Base-by-base conservation (phyloP, 2,113 vertebrate species). In the Nesogale talazaci region DNA sequence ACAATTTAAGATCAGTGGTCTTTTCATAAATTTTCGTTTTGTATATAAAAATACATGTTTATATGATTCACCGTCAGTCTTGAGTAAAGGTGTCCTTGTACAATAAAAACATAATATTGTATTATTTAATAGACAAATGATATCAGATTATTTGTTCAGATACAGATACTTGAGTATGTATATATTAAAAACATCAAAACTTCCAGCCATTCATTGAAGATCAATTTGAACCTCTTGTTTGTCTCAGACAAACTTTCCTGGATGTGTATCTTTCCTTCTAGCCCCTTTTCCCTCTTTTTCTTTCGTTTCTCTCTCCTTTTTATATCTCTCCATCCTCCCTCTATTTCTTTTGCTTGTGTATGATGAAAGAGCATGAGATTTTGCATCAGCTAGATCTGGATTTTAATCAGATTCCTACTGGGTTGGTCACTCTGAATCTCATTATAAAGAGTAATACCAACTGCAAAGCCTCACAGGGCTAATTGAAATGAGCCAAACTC, bases 211-310 rank as follows among this genome's bases (percentile, higher is more conserved):
- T 52, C 10, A 52, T 6, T 52, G 46, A 52, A 52, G 2, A 59
- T 69, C 63, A 93, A 52, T 38, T 20, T 82, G 27, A 92, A 88
- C 57, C 40, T 94, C 31, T 74, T 86, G 25, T 17, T 83, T 72
- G 20, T 80, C 74, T 12, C 65, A 76, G 31, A 82, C 52, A 81
- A 76, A 65, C 0, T 42, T 83, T 8, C 9, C 17, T 74, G n/a
- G 22, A 63, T 75, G 59, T 6, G 84, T 80, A 36, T 27, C 27
- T 74, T n/a, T 14, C 31, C 5, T 15, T 84, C 34, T 20, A 74
- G 23, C 84, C 63, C 12, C 29, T 46, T 63, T 34, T 19, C 77
- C 63, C 11, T 63, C 74, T 65, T 65, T 52, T 52, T 52, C 29
- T 46, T 82, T 59, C 27, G 38, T 20, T 56, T 70, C 57, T 15